Evolutionary conservation across 2,113 vertebrate genomes (phyloP).

Genomic region (Seriola quinqueradiata): DNA sequence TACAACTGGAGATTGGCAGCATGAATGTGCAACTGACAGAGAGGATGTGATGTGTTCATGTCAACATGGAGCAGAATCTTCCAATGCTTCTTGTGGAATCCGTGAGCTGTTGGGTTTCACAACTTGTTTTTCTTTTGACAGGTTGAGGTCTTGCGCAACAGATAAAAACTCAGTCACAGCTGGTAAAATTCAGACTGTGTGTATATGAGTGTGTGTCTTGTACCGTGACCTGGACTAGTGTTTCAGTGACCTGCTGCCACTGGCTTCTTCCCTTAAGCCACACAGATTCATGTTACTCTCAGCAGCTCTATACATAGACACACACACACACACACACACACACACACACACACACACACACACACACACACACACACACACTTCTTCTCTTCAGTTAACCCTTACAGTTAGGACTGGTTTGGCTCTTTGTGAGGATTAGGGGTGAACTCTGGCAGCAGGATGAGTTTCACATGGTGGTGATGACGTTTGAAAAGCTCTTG

Average conservation of each 20-base stretch:
- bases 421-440: not conserved
- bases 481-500: not conserved
- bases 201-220: conserved; percentile 2
- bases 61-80: too few species aligned
- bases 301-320: conserved; percentile 76
- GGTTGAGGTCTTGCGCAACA: not conserved
- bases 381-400: not conserved
- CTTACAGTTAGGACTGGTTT: not conserved
- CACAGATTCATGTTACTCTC: conserved; percentile 67
- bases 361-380: not conserved
- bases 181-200: not conserved
- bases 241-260: conserved; percentile 13
- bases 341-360: conserved; percentile 26
- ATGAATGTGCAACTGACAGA: too few species aligned
- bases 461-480: not conserved
- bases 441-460: not conserved
- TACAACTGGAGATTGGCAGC: too few species aligned
- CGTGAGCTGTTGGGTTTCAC: too few species aligned
- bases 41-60: too few species aligned
- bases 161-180: not conserved
- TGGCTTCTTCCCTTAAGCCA: conserved; percentile 25
- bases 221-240: conserved; percentile 27
- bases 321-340: conserved; percentile 12
- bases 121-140: too few species aligned
- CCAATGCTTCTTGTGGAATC: too few species aligned